Conservation (phyloP, 2,113 vertebrate species). For the Psilopsiagon aymara region DNA sequence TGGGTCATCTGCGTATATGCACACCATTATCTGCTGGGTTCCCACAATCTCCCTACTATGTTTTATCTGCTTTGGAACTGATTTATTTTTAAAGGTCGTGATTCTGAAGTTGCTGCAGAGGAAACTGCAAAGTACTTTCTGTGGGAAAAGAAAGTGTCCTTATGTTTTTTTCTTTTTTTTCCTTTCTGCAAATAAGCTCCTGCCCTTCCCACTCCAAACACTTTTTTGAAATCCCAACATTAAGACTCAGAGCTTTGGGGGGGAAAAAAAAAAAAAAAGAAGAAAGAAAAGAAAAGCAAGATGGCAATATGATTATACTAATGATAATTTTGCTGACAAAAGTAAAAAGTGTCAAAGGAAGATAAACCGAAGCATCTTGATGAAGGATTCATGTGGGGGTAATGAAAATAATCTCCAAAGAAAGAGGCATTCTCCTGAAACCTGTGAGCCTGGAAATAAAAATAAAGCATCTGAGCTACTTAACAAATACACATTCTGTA, state of each 20-base stretch:
- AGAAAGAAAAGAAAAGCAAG: not conserved
- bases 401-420: not conserved
- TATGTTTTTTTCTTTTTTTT: not conserved
- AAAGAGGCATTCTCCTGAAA: not conserved
- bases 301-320: not conserved
- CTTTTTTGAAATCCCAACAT: not conserved
- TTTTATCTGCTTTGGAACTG: not conserved
- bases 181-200: not conserved
- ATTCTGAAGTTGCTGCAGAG: not conserved
- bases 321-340: slow-evolving; percentile 30
- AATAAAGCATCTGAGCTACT: not conserved
- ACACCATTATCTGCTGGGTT: not conserved
- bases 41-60: not conserved
- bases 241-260: not conserved
- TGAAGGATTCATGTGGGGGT: not conserved
- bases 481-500: not conserved
- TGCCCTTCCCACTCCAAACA: not conserved
- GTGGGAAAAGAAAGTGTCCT: not conserved
- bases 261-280: not conserved
- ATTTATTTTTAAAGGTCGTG: not conserved
- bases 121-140: not conserved
- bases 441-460: not conserved
- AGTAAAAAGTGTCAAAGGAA: not conserved
- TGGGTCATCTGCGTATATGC: not conserved
- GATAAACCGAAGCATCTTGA: not conserved